Percentiles rank a stretch among this genome's conserved stretches.
Conservation (phyloP, 2,113 vertebrate species). For the Pandion haliaetus region DNA sequence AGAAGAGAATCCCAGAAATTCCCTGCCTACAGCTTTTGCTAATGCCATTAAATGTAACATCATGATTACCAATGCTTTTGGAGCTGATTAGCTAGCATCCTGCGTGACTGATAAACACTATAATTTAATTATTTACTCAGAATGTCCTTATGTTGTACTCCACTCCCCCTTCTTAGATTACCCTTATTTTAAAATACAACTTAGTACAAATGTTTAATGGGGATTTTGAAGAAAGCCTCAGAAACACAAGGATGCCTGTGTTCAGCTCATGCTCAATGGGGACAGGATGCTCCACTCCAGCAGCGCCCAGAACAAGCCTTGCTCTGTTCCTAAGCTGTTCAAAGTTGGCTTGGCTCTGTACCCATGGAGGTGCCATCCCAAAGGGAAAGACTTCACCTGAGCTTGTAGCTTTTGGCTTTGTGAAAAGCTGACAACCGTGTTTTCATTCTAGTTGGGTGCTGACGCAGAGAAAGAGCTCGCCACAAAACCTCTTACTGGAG, state of each 20-base stretch:
- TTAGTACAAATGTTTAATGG: neutral
- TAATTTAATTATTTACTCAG: slow-evolving; percentile 30
- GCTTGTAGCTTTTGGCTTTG: slow-evolving; percentile 1
- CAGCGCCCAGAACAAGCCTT: neutral
- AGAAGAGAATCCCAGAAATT: slow-evolving; percentile 39
- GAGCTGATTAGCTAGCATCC: slow-evolving; percentile 34
- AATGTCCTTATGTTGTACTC: neutral
- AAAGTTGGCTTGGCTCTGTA: neutral
- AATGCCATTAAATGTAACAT: slow-evolving; percentile 33
- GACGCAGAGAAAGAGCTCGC: neutral
- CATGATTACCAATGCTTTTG: neutral
- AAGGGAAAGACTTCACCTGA: neutral
- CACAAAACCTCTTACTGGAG: neutral
- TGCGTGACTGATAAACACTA: neutral
- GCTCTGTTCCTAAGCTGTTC: neutral
- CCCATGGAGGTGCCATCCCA: neutral
- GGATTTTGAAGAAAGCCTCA: neutral
- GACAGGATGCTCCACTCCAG: neutral
- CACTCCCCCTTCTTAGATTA: neutral
- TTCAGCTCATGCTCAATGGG: neutral
- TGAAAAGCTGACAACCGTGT: neutral
- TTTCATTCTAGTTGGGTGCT: neutral
- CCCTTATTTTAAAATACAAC: neutral
- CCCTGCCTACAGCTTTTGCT: slow-evolving; percentile 45
- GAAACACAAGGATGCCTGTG: neutral